Conservation (phyloP, 2,888 invertebrate genomes). For the Aspidiotus destructor region DNA sequence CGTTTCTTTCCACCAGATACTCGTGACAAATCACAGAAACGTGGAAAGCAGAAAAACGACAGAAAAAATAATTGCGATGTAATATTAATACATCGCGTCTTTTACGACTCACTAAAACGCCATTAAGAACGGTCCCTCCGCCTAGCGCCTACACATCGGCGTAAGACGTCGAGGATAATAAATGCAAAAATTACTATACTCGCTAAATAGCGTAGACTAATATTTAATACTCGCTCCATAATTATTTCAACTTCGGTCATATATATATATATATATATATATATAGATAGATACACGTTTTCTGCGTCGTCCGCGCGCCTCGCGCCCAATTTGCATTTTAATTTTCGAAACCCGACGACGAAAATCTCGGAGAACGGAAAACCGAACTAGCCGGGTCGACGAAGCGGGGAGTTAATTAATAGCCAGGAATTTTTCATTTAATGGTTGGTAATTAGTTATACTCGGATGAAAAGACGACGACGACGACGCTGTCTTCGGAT, state of each 20-base stretch:
- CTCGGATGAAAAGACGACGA: slow-evolving; percentile 28
- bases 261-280: no score
- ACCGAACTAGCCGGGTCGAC: not conserved
- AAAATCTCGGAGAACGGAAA: slow-evolving; percentile 26
- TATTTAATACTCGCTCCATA: not conserved
- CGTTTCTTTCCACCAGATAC: no score
- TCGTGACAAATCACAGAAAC: no score
- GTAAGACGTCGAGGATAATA: not conserved
- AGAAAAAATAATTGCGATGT: no score
- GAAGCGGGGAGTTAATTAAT: slow-evolving; percentile 27
- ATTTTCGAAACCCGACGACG: slow-evolving; percentile 14
- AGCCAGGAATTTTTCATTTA: slow-evolving; percentile 32
- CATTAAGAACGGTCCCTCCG: no score
- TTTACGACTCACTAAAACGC: no score
- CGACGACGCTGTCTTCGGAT: slow-evolving; percentile 31
- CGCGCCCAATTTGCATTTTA: slow-evolving; percentile 27
- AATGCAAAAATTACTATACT: not conserved
- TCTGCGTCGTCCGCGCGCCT: not conserved
- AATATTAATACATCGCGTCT: no score
- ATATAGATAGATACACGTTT: not conserved
- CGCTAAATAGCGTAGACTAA: not conserved
- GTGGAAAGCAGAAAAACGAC: no score
- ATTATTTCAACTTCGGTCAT: not conserved
- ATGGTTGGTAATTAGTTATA: slow-evolving; percentile 31
- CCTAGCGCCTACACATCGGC: no score